Conservation (phyloP, 2,113 vertebrate genomes). For the Myiozetetes cayanensis region DNA sequence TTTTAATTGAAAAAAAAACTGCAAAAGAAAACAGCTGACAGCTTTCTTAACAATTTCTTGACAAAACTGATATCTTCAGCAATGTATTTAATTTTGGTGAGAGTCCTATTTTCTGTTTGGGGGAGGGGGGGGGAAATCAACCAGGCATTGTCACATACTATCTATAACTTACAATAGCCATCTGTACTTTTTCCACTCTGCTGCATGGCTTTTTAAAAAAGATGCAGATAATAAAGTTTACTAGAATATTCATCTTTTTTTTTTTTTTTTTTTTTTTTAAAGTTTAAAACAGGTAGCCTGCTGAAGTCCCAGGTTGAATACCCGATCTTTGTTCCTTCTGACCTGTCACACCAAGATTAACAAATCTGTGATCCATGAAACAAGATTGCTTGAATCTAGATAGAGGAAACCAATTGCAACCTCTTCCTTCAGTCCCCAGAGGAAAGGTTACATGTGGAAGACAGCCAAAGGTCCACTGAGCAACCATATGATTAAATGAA, state of each 20-base stretch:
- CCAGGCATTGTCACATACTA: background rate
- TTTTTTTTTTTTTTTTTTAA: background rate
- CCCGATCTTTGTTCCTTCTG: background rate
- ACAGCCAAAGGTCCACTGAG: slow-evolving; percentile 3
- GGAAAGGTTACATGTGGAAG: background rate
- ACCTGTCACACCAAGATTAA: slow-evolving; percentile 41
- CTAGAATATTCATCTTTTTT: background rate
- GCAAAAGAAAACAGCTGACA: background rate
- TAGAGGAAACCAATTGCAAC: slow-evolving; percentile 18
- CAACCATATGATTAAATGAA: slow-evolving; percentile 9
- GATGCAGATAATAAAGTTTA: background rate
- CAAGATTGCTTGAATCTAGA: background rate
- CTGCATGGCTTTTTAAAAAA: background rate
- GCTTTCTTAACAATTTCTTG: background rate
- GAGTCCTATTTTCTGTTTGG: background rate
- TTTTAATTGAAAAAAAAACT: background rate
- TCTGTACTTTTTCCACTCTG: background rate
- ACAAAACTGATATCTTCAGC: background rate
- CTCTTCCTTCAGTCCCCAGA: background rate
- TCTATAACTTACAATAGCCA: background rate
- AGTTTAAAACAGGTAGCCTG: background rate
- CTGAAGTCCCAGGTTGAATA: slow-evolving; percentile 16
- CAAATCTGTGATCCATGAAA: slow-evolving; percentile 53
- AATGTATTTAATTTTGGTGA: background rate
- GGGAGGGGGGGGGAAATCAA: background rate